A percentile compares a stretch with the other conserved stretches of the same genome.
phyloP scores from a whole-genome alignment of 1,140 invertebrate species.

The Matsumurasca onukii region DNA sequence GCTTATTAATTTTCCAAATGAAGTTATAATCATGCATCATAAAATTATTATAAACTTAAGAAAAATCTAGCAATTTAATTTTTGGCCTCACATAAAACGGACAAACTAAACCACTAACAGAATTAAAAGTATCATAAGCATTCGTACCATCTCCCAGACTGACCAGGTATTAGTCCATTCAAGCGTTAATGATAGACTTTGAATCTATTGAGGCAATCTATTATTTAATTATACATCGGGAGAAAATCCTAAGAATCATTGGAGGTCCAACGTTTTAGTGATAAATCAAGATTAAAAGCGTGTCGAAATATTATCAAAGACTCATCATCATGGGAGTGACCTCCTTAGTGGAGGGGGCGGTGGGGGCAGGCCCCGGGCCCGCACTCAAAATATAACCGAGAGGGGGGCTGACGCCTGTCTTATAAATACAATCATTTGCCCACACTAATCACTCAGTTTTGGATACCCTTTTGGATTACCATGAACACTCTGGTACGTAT shows the following conservation, averaged over 20 bases:
- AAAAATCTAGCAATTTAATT: too few species aligned
- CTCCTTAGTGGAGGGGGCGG: too few species aligned
- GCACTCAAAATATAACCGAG: constrained; percentile 1
- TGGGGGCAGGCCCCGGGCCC: background rate
- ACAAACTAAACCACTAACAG: too few species aligned
- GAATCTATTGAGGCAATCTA: constrained; percentile 8
- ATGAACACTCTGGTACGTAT: constrained; percentile 6
- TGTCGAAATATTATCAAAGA: constrained; percentile 18
- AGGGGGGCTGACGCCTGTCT: background rate
- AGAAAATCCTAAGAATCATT: background rate
- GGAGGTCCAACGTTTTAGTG: background rate
- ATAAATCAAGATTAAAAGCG: constrained; percentile 18
- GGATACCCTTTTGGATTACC: constrained; percentile 4
- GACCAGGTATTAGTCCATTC: background rate
- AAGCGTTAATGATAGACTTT: too few species aligned
- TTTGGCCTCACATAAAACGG: too few species aligned
- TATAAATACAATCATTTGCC: constrained; percentile 22
- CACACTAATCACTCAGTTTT: background rate
- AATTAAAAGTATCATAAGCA: too few species aligned
- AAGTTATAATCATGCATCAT: too few species aligned
- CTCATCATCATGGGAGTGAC: background rate
- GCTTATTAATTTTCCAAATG: too few species aligned
- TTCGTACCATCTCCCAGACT: background rate
- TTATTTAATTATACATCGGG: constrained; percentile 24
- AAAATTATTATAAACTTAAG: too few species aligned